A percentile compares a stretch with the other conserved stretches of the same genome.
Evolutionary conservation across 2,888 invertebrate genomes (phyloP).

Genomic region (Plagiodera versicolora): DNA sequence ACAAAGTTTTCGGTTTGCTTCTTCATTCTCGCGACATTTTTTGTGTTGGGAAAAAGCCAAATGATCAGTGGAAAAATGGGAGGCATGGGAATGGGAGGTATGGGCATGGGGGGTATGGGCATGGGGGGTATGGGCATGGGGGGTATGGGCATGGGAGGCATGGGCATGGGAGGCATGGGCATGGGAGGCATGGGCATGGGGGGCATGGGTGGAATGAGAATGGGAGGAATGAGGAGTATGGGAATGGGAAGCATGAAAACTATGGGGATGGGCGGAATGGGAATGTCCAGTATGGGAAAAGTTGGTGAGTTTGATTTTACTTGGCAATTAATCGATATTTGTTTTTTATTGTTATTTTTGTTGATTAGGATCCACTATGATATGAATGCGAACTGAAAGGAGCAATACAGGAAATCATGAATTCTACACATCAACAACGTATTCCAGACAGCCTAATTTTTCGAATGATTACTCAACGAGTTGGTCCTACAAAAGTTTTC

Average conservation of each 20-base stretch:
- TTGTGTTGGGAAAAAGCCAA: not conserved
- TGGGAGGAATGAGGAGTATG: constrained; percentile 7
- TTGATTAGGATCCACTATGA: not conserved
- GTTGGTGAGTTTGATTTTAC: not conserved
- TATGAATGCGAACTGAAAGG: not conserved
- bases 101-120: constrained; percentile 10
- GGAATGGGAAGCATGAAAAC: constrained; percentile 4
- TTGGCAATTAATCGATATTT: not conserved
- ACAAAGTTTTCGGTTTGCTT: too few species aligned
- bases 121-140: too few species aligned
- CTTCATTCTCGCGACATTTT: too few species aligned
- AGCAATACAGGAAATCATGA: not conserved
- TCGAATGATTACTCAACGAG: not conserved
- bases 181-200: constrained; percentile 11
- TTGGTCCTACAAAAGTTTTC: not conserved
- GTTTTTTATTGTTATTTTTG: not conserved
- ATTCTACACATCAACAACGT: not conserved
- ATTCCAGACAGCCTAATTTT: not conserved
- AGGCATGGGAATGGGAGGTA: constrained; percentile 14
- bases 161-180: not conserved
- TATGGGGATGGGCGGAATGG: not conserved
- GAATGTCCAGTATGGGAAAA: not conserved
- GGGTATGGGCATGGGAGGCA: not conserved
- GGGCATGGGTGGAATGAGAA: constrained; percentile 10
- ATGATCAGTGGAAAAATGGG: not conserved